These are phyloP conservation scores for Melanotaenia maccullochi DNA, from an alignment of 2,797 vertebrate genomes.

Conservation along the genomic window DNA sequence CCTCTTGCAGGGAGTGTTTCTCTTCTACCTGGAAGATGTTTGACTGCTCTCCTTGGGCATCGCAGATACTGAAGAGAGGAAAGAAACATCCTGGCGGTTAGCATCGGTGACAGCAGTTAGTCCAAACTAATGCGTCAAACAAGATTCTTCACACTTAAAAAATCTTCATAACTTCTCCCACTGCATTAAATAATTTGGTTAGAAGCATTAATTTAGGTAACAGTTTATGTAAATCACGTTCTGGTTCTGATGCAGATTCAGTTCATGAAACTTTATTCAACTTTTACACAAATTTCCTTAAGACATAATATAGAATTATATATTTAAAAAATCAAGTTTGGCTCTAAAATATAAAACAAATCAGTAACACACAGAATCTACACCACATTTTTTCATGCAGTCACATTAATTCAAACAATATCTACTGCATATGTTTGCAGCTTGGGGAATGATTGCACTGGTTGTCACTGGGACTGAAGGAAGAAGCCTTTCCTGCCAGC, in stretches of 20 bases:
- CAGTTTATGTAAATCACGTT: neutral
- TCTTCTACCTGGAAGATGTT: conserved; percentile 96
- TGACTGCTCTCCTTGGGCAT: conserved; percentile 88
- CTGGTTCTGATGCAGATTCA: neutral
- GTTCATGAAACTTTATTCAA: neutral
- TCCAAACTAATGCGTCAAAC: neutral
- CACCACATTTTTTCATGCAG: conserved; percentile 31
- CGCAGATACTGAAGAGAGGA: conserved; percentile 87
- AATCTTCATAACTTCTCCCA: neutral
- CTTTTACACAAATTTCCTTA: neutral
- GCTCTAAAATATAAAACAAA: neutral
- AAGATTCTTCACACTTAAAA: neutral
- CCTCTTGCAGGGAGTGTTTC: conserved; percentile 89
- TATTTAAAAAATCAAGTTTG: neutral
- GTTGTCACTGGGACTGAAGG: neutral
- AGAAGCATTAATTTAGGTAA: neutral
- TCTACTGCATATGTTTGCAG: conserved; percentile 17
- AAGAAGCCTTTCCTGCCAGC: neutral
- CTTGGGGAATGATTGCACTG: conserved; percentile 37
- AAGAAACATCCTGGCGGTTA: conserved; percentile 1
- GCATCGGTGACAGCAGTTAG: neutral
- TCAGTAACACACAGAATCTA: neutral
- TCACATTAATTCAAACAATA: neutral
- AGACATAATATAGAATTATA: neutral
- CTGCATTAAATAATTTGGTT: neutral